Base-by-base conservation (phyloP, 2,797 vertebrate species). In the Cygnus olor region DNA sequence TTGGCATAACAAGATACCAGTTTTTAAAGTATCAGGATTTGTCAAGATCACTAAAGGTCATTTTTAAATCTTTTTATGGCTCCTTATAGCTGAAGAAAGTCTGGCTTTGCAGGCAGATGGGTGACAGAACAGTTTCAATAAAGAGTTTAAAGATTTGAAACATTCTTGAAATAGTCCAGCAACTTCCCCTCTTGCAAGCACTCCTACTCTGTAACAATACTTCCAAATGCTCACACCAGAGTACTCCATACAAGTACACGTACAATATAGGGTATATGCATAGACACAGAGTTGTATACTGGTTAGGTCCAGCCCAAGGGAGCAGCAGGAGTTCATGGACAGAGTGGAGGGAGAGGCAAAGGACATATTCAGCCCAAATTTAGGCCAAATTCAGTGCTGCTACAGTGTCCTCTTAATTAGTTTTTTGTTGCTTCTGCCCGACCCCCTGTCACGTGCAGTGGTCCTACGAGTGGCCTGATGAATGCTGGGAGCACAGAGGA, bases 151-250 rank as follows among this genome's bases (percentile, higher is more conserved):
- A 92, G 22, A 71, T 68, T 71, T 89, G 49, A 91, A 92, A 28
- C 30, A 16, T 79, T 68, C 81, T 91, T 81, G 70, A 81, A 92
- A 70, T 69, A 93, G 77, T 76, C 63, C 80, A 83, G 40, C 49
- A 80, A 30, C 51, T 84, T 93, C 64, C 60, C 44, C 2, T 3
- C 32, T 80, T 92, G 40, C 72, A 65, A 53, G 19, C 72, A 38
- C n/a, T 81, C 66, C 61, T 84, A 18, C 70, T 86, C 22, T 34
- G 25, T 56, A 58, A 58, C 14, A 42, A 25, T 11, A 40, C 51
- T 54, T 44, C 11, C 12, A 78, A 86, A 32, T 40, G 27, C 27
- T 80, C 12, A 30, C 20, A 69, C 34, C 45, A n/a, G 66, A 81
- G 21, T 63, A 65, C 14, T 80, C 42, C 30, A 3, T 32, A 7